Evolutionary conservation across 2,888 invertebrate genomes (phyloP).

Genomic region (Sturmia bella): DNA sequence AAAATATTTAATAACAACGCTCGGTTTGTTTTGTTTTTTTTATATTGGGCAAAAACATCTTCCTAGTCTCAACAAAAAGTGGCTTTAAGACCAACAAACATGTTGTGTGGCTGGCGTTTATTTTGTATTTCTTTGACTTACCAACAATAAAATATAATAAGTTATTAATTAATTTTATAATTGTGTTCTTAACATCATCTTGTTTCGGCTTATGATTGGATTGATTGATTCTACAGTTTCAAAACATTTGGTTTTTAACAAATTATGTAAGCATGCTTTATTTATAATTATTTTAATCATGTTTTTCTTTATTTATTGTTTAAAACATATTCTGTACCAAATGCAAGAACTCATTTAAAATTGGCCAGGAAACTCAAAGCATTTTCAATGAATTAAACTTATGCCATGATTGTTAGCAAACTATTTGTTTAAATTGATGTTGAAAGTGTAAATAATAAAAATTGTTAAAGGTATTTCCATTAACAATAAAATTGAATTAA

Average conservation of each 20-base stretch:
- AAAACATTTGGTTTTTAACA: slow-evolving; percentile 77
- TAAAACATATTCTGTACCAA: slow-evolving; percentile 9
- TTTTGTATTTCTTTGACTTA: slow-evolving; percentile 77
- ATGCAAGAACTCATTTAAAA: slow-evolving; percentile 26
- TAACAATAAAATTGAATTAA: no score
- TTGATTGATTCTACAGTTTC: slow-evolving; percentile 69
- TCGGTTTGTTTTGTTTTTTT: slow-evolving; percentile 7
- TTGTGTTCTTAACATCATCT: slow-evolving; percentile 68
- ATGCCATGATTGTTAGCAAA: no score
- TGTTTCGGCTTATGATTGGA: slow-evolving; percentile 70
- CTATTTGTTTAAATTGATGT: no score
- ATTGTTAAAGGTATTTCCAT: no score
- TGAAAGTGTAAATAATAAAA: no score
- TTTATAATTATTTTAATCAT: slow-evolving; percentile 64
- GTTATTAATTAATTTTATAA: slow-evolving; percentile 62
- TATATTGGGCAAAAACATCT: slow-evolving; percentile 50
- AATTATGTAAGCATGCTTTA: slow-evolving; percentile 81
- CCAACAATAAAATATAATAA: slow-evolving; percentile 52
- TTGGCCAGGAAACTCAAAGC: not conserved
- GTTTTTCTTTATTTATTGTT: slow-evolving; percentile 48
- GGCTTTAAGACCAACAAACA: slow-evolving; percentile 27
- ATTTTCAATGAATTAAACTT: no score
- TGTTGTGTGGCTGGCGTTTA: slow-evolving; percentile 75
- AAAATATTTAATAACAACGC: not conserved
- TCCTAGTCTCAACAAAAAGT: slow-evolving; percentile 39